Evolutionary conservation across 2,888 invertebrate species (phyloP).

Genomic region (Pyrrhosoma nymphula): DNA sequence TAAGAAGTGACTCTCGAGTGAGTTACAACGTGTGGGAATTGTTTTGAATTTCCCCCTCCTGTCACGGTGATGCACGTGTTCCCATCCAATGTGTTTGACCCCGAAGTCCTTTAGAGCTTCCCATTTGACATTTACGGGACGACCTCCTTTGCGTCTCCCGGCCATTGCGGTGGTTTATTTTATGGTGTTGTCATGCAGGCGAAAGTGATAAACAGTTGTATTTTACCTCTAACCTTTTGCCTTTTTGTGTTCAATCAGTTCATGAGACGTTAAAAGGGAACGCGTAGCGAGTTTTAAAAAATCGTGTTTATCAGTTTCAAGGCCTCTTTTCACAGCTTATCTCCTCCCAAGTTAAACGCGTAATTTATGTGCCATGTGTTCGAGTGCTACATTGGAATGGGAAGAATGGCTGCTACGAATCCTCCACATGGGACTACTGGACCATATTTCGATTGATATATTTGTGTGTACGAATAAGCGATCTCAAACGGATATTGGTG

Average conservation of each 20-base stretch:
- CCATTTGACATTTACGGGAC: neutral
- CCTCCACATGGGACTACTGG: too few relatives aligned
- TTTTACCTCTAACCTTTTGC: neutral
- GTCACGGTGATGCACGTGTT: neutral
- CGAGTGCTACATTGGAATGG: neutral
- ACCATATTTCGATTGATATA: too few relatives aligned
- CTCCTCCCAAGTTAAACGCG: neutral
- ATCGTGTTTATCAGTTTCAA: neutral
- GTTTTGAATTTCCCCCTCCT: too few relatives aligned
- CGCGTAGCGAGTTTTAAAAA: too few relatives aligned
- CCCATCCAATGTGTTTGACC: neutral
- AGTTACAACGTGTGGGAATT: too few relatives aligned
- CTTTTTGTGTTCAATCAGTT: neutral
- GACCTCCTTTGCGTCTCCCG: neutral
- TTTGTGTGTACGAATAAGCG: too few relatives aligned
- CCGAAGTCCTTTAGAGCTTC: neutral
- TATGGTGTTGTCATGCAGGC: neutral
- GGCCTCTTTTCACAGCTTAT: neutral
- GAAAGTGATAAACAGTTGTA: neutral
- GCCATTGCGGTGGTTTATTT: neutral
- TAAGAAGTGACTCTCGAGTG: too few relatives aligned
- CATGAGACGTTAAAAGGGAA: neutral
- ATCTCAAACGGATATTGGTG: too few relatives aligned
- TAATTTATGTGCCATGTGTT: too few relatives aligned
- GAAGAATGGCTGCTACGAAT: too few relatives aligned